Conservation (phyloP, 2,113 vertebrate genomes). For the Psittacus erithacus region DNA sequence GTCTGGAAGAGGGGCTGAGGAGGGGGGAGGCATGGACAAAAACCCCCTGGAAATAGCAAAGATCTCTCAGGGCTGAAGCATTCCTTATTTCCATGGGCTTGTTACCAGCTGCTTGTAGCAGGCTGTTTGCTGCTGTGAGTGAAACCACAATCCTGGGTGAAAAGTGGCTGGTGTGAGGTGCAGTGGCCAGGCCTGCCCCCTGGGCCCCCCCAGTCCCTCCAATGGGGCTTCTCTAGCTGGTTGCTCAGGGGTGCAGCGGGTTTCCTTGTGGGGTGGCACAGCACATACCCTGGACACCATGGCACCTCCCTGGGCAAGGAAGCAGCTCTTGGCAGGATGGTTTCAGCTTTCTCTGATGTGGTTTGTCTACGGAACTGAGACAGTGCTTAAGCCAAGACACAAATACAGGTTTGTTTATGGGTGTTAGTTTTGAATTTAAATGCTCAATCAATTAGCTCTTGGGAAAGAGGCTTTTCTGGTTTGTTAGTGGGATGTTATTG, state of each 20-base stretch:
- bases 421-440: background rate
- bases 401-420: background rate
- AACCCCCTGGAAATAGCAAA: background rate
- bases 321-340: background rate
- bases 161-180: background rate
- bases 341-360: background rate
- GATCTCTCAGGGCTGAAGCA: background rate
- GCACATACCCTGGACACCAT: fast-evolving
- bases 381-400: background rate
- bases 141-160: background rate
- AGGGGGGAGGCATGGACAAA: fast-evolving
- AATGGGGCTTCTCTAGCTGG: background rate
- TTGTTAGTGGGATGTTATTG: background rate
- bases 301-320: fast-evolving
- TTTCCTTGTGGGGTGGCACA: background rate
- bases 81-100: background rate
- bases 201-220: fast-evolving
- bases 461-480: constrained; percentile 36
- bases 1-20: background rate
- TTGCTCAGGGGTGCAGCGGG: background rate
- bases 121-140: background rate
- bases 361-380: background rate
- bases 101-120: background rate
- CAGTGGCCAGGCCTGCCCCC: background rate
- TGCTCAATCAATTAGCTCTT: constrained; percentile 15